Evolutionary conservation across 2,888 invertebrate genomes (phyloP).

Genomic region (Lepetodrilus schrolli): DNA sequence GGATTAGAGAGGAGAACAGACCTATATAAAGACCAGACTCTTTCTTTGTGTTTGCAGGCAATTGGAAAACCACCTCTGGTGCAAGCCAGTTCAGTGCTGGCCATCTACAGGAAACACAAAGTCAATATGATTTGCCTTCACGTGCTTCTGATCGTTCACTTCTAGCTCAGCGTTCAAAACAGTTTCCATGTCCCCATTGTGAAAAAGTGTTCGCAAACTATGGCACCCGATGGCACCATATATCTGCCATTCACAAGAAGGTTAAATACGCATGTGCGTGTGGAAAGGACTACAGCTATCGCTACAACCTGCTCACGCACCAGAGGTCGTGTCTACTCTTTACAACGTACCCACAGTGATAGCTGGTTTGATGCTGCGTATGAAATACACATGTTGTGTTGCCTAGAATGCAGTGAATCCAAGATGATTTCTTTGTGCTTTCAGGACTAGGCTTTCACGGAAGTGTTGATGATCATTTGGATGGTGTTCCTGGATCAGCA

Average conservation of each 20-base stretch:
- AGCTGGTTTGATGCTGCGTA: too few relatives aligned
- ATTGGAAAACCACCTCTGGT: background rate
- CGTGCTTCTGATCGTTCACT: background rate
- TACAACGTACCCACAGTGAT: too few relatives aligned
- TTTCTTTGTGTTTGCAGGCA: background rate
- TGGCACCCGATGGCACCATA: constrained; percentile 6
- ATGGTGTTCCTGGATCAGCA: too few relatives aligned
- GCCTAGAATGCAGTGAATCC: too few relatives aligned
- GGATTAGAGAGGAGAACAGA: too few relatives aligned
- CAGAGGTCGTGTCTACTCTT: background rate
- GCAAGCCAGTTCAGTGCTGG: background rate
- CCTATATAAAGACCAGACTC: too few relatives aligned
- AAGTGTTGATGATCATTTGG: background rate
- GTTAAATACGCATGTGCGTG: background rate
- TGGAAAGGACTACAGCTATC: constrained; percentile 11
- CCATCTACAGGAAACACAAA: background rate
- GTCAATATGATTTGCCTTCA: background rate
- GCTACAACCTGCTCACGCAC: background rate
- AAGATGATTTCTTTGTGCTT: background rate
- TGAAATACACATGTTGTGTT: too few relatives aligned
- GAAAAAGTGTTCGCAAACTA: constrained; percentile 7
- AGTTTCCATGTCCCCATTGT: constrained; percentile 6
- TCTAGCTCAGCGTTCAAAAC: background rate
- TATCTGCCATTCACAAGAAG: constrained; percentile 13
- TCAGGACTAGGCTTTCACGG: background rate